Conservation (phyloP, 2,113 vertebrate genomes). For the Litocranius walleri region DNA sequence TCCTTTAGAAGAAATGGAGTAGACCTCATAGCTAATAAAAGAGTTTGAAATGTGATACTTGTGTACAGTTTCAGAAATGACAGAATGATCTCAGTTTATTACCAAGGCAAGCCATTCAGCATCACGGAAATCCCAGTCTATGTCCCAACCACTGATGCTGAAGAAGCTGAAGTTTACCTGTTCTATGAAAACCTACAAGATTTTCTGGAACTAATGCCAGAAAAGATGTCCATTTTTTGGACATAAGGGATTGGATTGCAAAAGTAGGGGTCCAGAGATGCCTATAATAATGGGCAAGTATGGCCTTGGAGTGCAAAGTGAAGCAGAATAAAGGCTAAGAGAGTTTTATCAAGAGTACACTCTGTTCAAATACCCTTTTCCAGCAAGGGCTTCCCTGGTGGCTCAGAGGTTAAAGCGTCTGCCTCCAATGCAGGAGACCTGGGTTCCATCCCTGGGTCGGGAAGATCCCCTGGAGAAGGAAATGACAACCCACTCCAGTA, state of each 20-base stretch:
- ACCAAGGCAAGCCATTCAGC: not conserved
- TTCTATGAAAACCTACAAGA: not conserved
- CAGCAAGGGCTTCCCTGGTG: not conserved
- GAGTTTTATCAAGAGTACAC: not conserved
- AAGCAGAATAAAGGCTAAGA: not conserved
- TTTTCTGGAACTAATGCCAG: not conserved
- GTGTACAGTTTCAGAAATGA: not conserved
- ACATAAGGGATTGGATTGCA: not conserved
- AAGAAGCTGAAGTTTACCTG: not conserved
- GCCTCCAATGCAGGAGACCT: too few species aligned
- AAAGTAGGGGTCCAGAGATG: not conserved
- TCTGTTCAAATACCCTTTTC: not conserved
- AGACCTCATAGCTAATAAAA: not conserved
- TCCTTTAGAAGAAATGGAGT: not conserved
- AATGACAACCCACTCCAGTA: too few species aligned
- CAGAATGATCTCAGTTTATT: not conserved
- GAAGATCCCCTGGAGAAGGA: too few species aligned
- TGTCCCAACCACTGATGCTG: not conserved
- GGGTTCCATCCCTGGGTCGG: too few species aligned
- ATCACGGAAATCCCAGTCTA: not conserved
- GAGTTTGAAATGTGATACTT: not conserved
- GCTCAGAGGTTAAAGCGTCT: too few species aligned
- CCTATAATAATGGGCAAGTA: not conserved
- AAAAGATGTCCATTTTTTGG: not conserved
- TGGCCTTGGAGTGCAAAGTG: not conserved